Evolutionary conservation across 2,797 vertebrate genomes (phyloP).

Genomic region (Clangula hyemalis): DNA sequence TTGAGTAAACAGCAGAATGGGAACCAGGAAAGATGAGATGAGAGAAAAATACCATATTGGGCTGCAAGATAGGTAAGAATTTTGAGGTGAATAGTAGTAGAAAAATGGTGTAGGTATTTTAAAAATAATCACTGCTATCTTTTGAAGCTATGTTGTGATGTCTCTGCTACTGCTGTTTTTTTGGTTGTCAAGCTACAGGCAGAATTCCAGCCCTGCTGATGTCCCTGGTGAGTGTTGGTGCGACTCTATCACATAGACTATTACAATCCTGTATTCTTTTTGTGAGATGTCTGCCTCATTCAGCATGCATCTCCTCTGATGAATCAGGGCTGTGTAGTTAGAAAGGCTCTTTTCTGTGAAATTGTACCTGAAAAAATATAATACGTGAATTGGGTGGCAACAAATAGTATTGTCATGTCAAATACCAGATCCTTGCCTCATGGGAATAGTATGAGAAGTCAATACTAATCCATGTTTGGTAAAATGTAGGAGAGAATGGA

Average conservation of each 20-base stretch:
- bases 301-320: background rate
- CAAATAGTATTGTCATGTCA: background rate
- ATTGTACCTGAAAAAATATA: background rate
- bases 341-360: background rate
- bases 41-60: background rate
- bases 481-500: background rate
- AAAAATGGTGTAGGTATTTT: background rate
- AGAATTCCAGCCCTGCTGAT: background rate
- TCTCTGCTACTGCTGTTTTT: background rate
- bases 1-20: background rate
- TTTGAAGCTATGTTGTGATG: background rate
- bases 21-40: background rate
- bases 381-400: background rate
- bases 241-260: background rate
- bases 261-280: accelerated
- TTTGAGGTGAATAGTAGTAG: background rate
- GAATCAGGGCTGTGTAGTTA: background rate
- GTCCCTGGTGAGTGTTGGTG: background rate
- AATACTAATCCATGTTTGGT: background rate
- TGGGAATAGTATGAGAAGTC: background rate
- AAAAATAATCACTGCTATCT: background rate
- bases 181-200: background rate
- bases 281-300: background rate
- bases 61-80: background rate
- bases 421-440: background rate